A percentile compares a stretch with the other conserved stretches of the same genome.
phyloP scores from a whole-genome alignment of 1,140 invertebrate genomes.

The Bicyclus anynana region DNA sequence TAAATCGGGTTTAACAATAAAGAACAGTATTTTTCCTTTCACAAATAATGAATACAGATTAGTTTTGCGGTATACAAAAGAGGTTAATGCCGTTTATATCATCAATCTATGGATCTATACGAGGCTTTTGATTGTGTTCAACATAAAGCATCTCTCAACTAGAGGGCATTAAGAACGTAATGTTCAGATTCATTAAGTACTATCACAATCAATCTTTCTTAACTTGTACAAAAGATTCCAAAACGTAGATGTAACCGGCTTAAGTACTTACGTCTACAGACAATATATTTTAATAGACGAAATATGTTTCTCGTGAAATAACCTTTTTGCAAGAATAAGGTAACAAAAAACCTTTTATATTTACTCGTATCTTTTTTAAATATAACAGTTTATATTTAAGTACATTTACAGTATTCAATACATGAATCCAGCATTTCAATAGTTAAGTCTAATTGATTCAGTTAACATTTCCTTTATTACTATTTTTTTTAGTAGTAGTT shows the following conservation, averaged over 20 bases:
- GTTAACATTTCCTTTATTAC: too few species aligned
- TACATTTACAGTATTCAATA: too few species aligned
- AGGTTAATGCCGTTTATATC: neutral
- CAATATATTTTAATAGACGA: neutral
- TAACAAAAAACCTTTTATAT: neutral
- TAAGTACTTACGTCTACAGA: neutral
- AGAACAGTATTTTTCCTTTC: too few species aligned
- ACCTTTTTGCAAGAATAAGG: neutral
- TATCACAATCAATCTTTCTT: slow-evolving; percentile 2
- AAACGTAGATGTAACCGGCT: neutral
- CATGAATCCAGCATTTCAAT: too few species aligned
- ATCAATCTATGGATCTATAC: neutral
- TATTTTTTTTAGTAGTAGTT: too few species aligned
- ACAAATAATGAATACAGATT: neutral
- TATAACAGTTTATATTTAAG: too few species aligned
- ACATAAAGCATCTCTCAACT: neutral
- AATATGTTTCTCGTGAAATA: neutral
- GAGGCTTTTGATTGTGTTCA: slow-evolving; percentile 1
- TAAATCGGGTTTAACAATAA: too few species aligned
- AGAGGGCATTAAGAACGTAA: neutral
- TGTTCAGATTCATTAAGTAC: neutral
- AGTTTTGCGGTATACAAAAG: neutral
- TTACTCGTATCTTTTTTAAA: too few species aligned
- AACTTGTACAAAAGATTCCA: neutral
- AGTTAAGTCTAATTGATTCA: too few species aligned